Conservation (phyloP, 2,797 vertebrate genomes). For the Squalus acanthias region DNA sequence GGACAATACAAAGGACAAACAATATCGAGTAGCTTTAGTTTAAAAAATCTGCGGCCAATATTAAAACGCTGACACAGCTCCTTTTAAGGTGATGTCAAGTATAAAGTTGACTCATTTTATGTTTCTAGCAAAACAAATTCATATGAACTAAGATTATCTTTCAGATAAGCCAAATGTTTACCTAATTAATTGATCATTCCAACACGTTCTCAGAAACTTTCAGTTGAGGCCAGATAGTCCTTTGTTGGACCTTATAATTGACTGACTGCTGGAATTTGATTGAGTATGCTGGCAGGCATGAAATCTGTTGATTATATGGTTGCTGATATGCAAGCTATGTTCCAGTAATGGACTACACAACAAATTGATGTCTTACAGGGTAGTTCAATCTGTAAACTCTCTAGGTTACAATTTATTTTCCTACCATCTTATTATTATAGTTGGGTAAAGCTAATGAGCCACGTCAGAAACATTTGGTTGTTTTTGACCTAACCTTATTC, state of each 20-base stretch:
- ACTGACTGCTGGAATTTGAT: slow-evolving; percentile 59
- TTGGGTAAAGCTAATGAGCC: not conserved
- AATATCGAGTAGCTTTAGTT: not conserved
- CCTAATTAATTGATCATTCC: not conserved
- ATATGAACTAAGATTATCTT: not conserved
- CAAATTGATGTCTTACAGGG: not conserved
- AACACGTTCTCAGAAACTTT: slow-evolving; percentile 52
- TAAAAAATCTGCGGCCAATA: too few relatives aligned
- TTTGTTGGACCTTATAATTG: slow-evolving; percentile 64
- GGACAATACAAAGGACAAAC: not conserved
- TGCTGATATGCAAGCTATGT: slow-evolving; percentile 57
- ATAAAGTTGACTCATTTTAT: not conserved
- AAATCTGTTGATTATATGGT: slow-evolving; percentile 62
- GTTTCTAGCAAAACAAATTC: not conserved
- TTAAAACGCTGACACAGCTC: not conserved
- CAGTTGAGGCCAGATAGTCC: slow-evolving; percentile 55
- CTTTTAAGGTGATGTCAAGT: not conserved
- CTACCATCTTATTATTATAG: not conserved
- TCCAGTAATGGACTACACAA: not conserved
- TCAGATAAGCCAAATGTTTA: not conserved
- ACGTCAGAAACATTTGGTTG: not conserved
- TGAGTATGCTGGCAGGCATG: slow-evolving; percentile 60
- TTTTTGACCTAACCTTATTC: not conserved
- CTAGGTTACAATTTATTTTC: not conserved
- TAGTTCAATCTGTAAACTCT: not conserved